Evolutionary conservation across 2,888 invertebrate species (phyloP), one percentile per base, ranked within the genome.

Genomic region (Amphimallon solstitiale): DNA sequence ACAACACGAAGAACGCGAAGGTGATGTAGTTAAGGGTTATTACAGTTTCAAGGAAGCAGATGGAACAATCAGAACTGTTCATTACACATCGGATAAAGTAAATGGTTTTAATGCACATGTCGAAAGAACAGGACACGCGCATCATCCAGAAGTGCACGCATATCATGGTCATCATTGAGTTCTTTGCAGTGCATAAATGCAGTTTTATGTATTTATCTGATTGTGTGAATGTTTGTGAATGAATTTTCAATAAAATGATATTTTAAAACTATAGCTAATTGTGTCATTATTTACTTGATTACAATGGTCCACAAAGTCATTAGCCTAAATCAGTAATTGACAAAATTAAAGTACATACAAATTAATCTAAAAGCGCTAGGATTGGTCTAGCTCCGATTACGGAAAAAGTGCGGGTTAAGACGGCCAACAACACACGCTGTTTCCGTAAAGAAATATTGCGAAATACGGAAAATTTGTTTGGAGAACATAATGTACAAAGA

Each of bases 21-120:
- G 81, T 2, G 76, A 81, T 54, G 67, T 76, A 21, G 80, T 80
- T 14, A 77, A 77, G 45, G 82, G 81, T 35, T 74, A 73, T 12
- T 81, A 81, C 74, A 74, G 75, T 43, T 63, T 81, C 7, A 74
- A 79, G 23, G 80, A 81, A 70, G 77, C 81, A 35, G 82, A 81
- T 71, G 81, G 81, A 65, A 80, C 80, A 61, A 74, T 75, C 15
- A 75, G 81, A 9, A 72, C 78, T 43, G 43, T 43, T 14, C 37
- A 37, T 38, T 81, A 82, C 71, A 76, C 72, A 17, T 54, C 38
- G 9, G 64, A 52, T 21, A 64, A 56, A 34, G 45, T 61, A 37
- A 59, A 65, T 29, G 65, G 65, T 40, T 64, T 64, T 34, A 64
- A 63, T 40, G 63, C 63, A 15, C 52, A 63, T 35, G 63, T 63